Evolutionary conservation across 1,140 invertebrate genomes (phyloP), one percentile per base, ranked within the genome.

Genomic region (Brachystomella parvula): DNA sequence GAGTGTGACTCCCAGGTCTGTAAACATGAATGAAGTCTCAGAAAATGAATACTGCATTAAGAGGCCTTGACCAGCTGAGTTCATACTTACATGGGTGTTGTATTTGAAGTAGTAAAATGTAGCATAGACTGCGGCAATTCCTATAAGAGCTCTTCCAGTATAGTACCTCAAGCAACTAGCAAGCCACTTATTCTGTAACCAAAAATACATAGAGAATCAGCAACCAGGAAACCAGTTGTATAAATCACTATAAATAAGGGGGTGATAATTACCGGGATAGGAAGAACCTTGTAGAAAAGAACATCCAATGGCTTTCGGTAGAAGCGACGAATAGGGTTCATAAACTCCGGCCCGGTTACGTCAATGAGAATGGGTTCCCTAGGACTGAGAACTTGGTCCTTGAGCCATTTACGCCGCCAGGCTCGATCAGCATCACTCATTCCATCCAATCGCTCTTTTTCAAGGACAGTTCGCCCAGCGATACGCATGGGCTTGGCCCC

Each of bases 361-460:
- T 85, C 83, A 0, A 86, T 82, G 67, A 81, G 74, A 33, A 82
- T 75, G 0, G 90, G 89, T 75, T 93, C 90, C 61, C 86, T 83
- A 19, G 82, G 81, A 57, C 83, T 77, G 35, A 94, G 79, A 69
- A 84, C 75, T 81, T 92, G 89, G 80, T 92, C 90, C 76, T 91
- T 85, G 0, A 93, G 70, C 85, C 85, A 94, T 76, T 92, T 83
- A 70, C 85, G 86, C 65, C 91, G 82, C 84, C 87, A 93, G 53
- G 84, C 84, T 71, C 90, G 82, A 80, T 93, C 90, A n/a, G 84
- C 86, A 75, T 86, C 80, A 3, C 85, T 86, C 89, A 93, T 94
- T 63, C 89, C 89, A 58, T 85, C 74, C 28, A 89, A 79, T 76
- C 91, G 83, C 79, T 92, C 87, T 67, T 89, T 81, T 80, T 91